Conservation (phyloP, 2,113 vertebrate species). For the Picathartes gymnocephalus region DNA sequence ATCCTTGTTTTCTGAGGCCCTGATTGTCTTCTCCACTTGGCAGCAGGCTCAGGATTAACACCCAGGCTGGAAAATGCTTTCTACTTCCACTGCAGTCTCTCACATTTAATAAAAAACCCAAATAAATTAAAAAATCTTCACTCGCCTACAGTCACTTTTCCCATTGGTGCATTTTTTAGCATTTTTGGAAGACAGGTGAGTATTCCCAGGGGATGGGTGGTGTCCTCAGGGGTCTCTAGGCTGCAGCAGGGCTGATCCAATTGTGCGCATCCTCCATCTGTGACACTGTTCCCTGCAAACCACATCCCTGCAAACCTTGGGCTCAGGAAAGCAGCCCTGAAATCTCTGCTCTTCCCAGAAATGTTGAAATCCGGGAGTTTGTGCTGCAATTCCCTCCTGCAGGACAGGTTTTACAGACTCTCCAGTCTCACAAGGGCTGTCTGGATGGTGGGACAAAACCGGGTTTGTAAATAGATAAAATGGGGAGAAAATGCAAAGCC, state of each 20-base stretch:
- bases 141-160: fast-evolving
- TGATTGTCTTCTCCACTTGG: neutral
- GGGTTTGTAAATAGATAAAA: neutral
- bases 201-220: neutral
- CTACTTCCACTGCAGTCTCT: neutral
- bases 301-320: neutral
- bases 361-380: neutral
- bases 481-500: neutral
- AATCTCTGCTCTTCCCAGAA: neutral
- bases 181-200: neutral
- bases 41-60: neutral
- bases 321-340: neutral
- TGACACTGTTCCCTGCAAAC: neutral
- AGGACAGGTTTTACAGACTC: neutral
- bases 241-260: neutral
- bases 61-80: neutral
- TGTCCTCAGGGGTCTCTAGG: neutral
- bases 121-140: neutral
- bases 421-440: neutral
- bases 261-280: neutral
- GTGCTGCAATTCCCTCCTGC: neutral
- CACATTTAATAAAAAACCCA: neutral
- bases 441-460: neutral
- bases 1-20: neutral
- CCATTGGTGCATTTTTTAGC: fast-evolving